Evolutionary conservation across 23 tunicate species (phyloP).

Genomic region (Phallusia fumigata): DNA sequence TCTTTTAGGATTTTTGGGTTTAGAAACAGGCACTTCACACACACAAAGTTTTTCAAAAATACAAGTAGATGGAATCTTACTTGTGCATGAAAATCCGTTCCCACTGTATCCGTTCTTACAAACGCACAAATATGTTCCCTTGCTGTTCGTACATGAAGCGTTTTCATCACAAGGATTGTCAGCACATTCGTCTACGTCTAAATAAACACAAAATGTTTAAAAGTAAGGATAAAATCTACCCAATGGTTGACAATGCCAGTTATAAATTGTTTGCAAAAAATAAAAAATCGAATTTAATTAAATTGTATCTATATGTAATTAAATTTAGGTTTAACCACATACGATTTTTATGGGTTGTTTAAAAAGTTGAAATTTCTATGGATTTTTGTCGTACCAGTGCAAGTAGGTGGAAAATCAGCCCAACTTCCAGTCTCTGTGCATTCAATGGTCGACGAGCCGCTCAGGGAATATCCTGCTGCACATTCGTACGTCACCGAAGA

Average conservation of each 20-base stretch:
- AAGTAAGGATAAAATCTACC: not conserved
- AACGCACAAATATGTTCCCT: conserved; percentile 38
- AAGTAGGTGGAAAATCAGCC: conserved; percentile 12
- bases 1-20: not conserved
- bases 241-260: not conserved
- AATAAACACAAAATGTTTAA: not conserved
- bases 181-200: conserved; percentile 11
- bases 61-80: too few relatives aligned
- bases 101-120: conserved; percentile 56
- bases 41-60: too few relatives aligned
- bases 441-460: conserved; percentile 13
- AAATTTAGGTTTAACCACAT: too few relatives aligned
- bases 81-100: conserved; percentile 40
- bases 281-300: too few relatives aligned
- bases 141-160: conserved; percentile 43
- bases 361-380: too few relatives aligned
- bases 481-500: conserved; percentile 23
- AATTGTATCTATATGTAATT: too few relatives aligned
- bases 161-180: conserved; percentile 35
- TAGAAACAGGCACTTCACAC: not conserved
- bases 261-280: too few relatives aligned
- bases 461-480: not conserved
- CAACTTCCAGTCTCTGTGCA: not conserved
- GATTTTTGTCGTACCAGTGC: conserved; percentile 2
- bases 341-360: too few relatives aligned